Conservation (phyloP, 1,140 invertebrate genomes). For the Drosophila ercepeae region DNA sequence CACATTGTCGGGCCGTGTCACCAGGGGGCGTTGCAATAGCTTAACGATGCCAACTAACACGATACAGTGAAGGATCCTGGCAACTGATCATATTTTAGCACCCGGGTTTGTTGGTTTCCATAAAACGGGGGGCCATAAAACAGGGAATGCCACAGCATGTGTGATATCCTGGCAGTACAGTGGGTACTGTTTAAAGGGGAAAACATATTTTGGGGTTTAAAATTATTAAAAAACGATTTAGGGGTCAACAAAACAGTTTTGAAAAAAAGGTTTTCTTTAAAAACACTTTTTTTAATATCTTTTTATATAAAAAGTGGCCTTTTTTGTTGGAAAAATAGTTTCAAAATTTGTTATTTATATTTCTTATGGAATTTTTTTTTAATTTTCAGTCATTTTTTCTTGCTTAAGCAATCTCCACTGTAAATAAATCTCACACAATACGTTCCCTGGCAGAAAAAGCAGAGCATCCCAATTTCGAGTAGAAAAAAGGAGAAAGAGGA, state of each 20-base stretch:
- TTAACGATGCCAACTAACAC: constrained; percentile 70
- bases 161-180: background rate
- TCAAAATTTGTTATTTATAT: background rate
- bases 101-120: constrained; percentile 2
- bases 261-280: too few relatives aligned
- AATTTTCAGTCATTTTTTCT: too few relatives aligned
- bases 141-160: background rate
- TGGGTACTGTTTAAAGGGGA: background rate
- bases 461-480: background rate
- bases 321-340: too few relatives aligned
- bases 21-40: constrained; percentile 59
- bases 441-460: constrained; percentile 48
- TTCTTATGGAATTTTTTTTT: too few relatives aligned
- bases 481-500: background rate
- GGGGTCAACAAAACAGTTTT: too few relatives aligned
- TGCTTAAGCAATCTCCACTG: background rate
- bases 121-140: constrained; percentile 8
- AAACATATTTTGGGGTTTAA: too few relatives aligned
- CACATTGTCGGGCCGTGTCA: constrained; percentile 34
- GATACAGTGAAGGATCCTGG: constrained; percentile 17
- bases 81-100: constrained; percentile 21
- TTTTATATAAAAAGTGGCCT: background rate
- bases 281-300: background rate
- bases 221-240: too few relatives aligned
- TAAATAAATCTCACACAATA: constrained; percentile 76